Base-by-base conservation (phyloP, 2,113 vertebrate species). In the Vulpes lagopus region DNA sequence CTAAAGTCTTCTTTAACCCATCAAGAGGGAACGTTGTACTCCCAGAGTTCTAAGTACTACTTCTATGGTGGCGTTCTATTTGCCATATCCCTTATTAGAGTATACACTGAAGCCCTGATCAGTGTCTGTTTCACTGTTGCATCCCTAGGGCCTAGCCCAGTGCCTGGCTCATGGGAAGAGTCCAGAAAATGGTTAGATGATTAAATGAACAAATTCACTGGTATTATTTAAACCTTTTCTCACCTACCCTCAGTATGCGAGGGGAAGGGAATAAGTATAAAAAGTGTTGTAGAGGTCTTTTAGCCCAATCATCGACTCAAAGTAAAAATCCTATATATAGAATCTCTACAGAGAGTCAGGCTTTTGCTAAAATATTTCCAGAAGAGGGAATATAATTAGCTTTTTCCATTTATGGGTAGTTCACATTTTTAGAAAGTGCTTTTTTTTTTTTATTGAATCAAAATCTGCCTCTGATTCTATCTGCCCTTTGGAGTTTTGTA, bases 371-470 rank as follows among this genome's bases (percentile, higher is more conserved):
- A 96, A 35, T 96, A 96, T 81, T 96, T 96, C 96, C 95, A 79
- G 88, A 91, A 96, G 93, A 97, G n/a, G 82, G 82, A 96, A 88
- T 96, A 95, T 35, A 91, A 93, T 96, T 95, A 91, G 71, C 65
- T 88, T 96, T 98, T 97, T 94, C 97, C 97, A 97, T 98, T 93
- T 98, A 98, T 97, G 97, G 97, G 67, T 93, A 85, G 71, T 59
- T 95, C 89, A 81, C 81, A 98, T 85, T 98, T 98, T 98, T 97
- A 98, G 98, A 97, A 97, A 89, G 95, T 82, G n/a, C 55, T 81
- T 85, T 89, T 81, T 90, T 90, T 35, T 6, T 71, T 59, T 62
- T 86, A 81, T 90, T 96, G 49, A 90, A 94, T 92, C 55, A 91
- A 88, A 96, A 89, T 85, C 55, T 96, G 49, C 81, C 95, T 98